Base-by-base conservation (phyloP, 2,797 vertebrate genomes). In the Antennarius maculatus region DNA sequence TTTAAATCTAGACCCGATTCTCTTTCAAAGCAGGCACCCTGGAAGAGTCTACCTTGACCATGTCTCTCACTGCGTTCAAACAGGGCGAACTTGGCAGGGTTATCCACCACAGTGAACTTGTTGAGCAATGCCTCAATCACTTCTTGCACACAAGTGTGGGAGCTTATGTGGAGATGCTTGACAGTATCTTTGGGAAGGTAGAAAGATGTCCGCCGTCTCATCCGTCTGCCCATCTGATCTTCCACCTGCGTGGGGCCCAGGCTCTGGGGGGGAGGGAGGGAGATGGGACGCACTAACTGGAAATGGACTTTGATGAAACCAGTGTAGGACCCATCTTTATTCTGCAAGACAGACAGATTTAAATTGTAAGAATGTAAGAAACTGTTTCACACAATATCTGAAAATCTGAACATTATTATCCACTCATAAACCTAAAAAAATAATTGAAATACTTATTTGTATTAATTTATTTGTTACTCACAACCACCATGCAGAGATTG, bases 241-340 rank as follows among this genome's bases (percentile, higher is more conserved):
- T 90, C 86, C 0, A 93, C 93, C 65, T 92, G 90, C 29, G 89
- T 66, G 1, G 87, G 67, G 10, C 92, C 73, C 1, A 83, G 79
- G 68, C 93, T 94, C 79, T 91, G 94, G 71, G 91, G 86, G 18
- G 93, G 91, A 58, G 95, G 96, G 34, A 99, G 94, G 0, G 97
- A 96, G 69, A 99, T 92, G 0, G 97, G 97, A 1, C 97, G 95
- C 8, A 93, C 84, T 58, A 99, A 86, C 87, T 97, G 96, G 76
- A 99, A 94, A 66, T 96, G 96, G 71, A 99, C 97, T 81, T 96
- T 98, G 82, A 99, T 98, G 88, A 99, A 99, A 51, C 97, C 97
- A 0, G 96, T 98, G 89, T 96, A 99, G 16, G 95, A 95, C 46
- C 96, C 95, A 0, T 98, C 96, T 87, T 95, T 96, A 75, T 95